Evolutionary conservation across 2,888 invertebrate species (phyloP).

Genomic region (Dolichomitus sp.): DNA sequence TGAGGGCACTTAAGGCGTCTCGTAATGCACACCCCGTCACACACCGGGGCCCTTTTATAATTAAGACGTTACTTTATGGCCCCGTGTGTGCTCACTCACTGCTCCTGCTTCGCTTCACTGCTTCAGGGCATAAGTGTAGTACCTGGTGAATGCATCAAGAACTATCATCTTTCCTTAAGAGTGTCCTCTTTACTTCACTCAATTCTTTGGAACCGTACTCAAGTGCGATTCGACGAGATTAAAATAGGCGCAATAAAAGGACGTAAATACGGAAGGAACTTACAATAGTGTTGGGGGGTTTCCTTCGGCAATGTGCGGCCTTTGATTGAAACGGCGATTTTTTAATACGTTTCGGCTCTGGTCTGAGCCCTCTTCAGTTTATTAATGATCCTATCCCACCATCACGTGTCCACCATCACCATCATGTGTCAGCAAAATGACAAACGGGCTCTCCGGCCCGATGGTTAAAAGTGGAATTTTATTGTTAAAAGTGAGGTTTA

Average conservation of each 20-base stretch:
- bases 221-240: neutral
- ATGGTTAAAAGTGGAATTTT: too few species aligned
- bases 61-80: conserved; percentile 82
- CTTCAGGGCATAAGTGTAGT: conserved; percentile 53
- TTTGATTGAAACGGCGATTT: too few species aligned
- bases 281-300: too few species aligned
- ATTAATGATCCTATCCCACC: too few species aligned
- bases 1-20: conserved; percentile 74
- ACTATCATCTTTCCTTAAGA: neutral
- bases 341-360: too few species aligned
- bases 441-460: too few species aligned
- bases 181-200: conserved; percentile 20
- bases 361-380: too few species aligned
- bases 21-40: conserved; percentile 74
- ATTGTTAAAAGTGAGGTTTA: too few species aligned
- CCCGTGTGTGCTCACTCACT: conserved; percentile 70
- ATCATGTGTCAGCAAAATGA: too few species aligned
- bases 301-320: too few species aligned
- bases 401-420: too few species aligned
- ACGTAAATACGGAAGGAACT: neutral
- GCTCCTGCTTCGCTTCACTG: conserved; percentile 62
- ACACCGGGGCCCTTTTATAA: conserved; percentile 79
- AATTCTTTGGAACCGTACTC: neutral
- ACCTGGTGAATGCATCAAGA: conserved; percentile 48
- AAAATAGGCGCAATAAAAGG: neutral